Evolutionary conservation across 2,888 invertebrate genomes (phyloP).

Genomic region (Chloromyia formosa): DNA sequence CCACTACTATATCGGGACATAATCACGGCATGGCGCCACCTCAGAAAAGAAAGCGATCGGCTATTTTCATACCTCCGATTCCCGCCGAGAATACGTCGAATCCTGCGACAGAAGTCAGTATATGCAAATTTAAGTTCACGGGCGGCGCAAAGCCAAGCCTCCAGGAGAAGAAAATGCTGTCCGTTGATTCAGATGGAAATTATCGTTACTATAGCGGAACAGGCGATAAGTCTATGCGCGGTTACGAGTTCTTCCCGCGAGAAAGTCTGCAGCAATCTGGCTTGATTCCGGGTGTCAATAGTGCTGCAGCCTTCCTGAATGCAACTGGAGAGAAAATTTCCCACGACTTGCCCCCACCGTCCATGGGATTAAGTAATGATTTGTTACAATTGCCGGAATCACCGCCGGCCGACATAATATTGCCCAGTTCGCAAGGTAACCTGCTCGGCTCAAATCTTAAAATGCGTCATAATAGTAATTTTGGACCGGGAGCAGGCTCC

Average conservation of each 20-base stretch:
- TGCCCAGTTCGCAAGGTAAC: conserved; percentile 51
- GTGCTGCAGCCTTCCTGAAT: conserved; percentile 65
- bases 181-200: conserved; percentile 88
- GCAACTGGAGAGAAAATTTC: conserved; percentile 66
- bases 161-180: conserved; percentile 91
- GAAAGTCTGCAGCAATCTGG: conserved; percentile 73
- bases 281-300: conserved; percentile 66
- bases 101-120: conserved; percentile 85
- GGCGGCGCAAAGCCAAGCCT: conserved; percentile 88
- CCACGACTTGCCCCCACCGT: conserved; percentile 60
- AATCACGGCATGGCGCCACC: conserved; percentile 58
- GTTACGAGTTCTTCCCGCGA: conserved; percentile 80
- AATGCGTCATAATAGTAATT: neutral
- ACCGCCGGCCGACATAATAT: conserved; percentile 55
- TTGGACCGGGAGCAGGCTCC: conserved; percentile 50
- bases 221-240: conserved; percentile 79
- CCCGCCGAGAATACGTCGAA: conserved; percentile 78
- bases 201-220: conserved; percentile 88
- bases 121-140: conserved; percentile 93
- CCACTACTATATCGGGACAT: conserved; percentile 63
- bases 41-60: conserved; percentile 80
- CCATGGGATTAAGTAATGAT: conserved; percentile 61
- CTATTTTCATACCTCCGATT: conserved; percentile 85
- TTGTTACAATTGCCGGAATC: conserved; percentile 61
- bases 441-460: neutral